These are phyloP conservation scores for Cricetomys ansorgei DNA, from an alignment of 2,113 vertebrate genomes.

Conservation along the genomic window DNA sequence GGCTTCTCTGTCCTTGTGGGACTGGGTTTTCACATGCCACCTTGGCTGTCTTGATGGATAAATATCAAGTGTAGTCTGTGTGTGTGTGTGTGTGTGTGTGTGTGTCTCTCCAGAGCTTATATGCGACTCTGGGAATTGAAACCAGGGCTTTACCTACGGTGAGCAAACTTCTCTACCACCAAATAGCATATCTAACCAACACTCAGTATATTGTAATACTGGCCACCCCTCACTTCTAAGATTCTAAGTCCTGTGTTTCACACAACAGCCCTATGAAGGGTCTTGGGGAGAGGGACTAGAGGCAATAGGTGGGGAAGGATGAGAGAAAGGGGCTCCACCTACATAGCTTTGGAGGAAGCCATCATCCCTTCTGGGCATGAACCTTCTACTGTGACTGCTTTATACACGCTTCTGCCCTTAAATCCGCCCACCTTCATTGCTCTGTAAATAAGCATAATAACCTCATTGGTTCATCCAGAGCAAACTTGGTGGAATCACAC, in stretches of 20 bases:
- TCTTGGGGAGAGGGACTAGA: background rate
- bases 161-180: background rate
- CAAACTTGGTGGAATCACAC: background rate
- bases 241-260: background rate
- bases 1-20: background rate
- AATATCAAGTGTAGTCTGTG: background rate
- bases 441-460: background rate
- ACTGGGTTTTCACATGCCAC: background rate
- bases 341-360: background rate
- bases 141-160: background rate
- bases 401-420: background rate
- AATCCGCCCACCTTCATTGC: background rate
- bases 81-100: too few species aligned
- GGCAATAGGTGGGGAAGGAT: background rate
- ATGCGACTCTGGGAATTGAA: background rate
- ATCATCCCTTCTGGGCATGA: background rate
- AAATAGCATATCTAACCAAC: background rate
- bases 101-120: background rate
- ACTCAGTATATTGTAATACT: background rate
- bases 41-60: background rate
- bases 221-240: too few species aligned
- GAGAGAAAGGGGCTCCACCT: background rate
- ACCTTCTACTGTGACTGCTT: background rate
- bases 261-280: background rate
- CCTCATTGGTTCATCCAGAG: background rate